Evolutionary conservation across 2,113 vertebrate species (phyloP), one percentile per base, ranked within the genome.

Genomic region (Pelecanoides urinatrix): DNA sequence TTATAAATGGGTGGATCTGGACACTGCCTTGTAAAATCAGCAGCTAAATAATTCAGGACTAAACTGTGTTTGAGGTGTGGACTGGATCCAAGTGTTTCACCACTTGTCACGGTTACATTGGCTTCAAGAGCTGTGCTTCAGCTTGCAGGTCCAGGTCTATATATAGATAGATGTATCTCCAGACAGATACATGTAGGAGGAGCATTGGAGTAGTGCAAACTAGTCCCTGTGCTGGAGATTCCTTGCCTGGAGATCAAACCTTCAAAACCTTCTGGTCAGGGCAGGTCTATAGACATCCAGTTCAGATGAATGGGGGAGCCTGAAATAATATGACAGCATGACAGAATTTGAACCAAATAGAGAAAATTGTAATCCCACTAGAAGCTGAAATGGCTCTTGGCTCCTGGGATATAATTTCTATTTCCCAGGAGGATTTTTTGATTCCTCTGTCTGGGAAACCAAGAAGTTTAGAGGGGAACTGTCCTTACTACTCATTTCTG

Each of bases 81-180:
- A 66, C 11, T 63, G 59, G 15, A 50, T 50, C 17, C 59, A 84
- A 71, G 40, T 53, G 23, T 91, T 93, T 65, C 45, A 71, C 6
- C 44, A n/a, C n/a, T 75, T 75, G 50, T 45, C 55, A 72, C 29
- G 26, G 44, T 40, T 53, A 61, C 7, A 0, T 11, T 61, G 53
- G 5, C 23, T 80, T 80, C 56, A 76, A 38, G 12, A 74, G 10
- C 44, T n/a, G 13, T 65, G 26, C 27, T 78, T 82, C 52, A 70
- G 8, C 32, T n/a, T 72, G 34, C 61, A 71, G 55, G 9, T 59
- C 53, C 44, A 42, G 44, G 11, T 74, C 5, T 38, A 26, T 44
- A 2, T 8, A 9, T 5, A n/a, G 32, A 2, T 2, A 65, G 10
- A 10, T 47, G 18, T 6, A 19, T n/a, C 16, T 56, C 23, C 32